These are phyloP conservation scores for Acholoe squamosa DNA, from an alignment of 2,888 invertebrate genomes.

Conservation along the genomic window DNA sequence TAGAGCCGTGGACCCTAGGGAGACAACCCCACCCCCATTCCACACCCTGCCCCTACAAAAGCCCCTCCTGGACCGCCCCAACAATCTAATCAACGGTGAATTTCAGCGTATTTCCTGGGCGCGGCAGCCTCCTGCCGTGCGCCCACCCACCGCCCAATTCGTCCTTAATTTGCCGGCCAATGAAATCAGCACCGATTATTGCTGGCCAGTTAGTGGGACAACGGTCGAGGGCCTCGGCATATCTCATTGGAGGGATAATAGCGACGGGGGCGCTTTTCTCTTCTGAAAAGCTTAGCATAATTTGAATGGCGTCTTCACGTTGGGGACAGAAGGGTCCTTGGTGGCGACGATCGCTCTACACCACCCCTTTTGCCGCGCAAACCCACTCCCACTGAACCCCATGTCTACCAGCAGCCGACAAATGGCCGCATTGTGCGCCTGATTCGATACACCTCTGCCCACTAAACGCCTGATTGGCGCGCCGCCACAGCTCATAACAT, in stretches of 20 bases:
- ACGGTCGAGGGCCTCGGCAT: slow-evolving; percentile 35
- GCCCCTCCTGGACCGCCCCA: neutral
- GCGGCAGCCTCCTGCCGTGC: neutral
- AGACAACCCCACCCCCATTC: neutral
- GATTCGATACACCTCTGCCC: slow-evolving; percentile 53
- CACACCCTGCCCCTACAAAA: neutral
- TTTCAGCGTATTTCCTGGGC: slow-evolving; percentile 28
- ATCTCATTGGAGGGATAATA: slow-evolving; percentile 48
- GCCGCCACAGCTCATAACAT: slow-evolving; percentile 49
- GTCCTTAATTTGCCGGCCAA: slow-evolving; percentile 43
- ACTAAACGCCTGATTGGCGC: slow-evolving; percentile 40
- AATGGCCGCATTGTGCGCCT: slow-evolving; percentile 44
- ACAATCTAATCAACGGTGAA: slow-evolving; percentile 57
- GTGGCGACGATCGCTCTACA: neutral
- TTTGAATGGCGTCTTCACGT: slow-evolving; percentile 15
- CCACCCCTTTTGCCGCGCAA: slow-evolving; percentile 6
- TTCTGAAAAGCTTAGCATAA: slow-evolving; percentile 24
- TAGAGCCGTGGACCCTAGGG: neutral
- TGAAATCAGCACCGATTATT: slow-evolving; percentile 51
- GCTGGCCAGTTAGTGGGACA: slow-evolving; percentile 58
- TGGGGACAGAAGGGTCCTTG: slow-evolving; percentile 4
- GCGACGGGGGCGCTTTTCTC: slow-evolving; percentile 4
- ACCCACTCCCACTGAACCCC: neutral
- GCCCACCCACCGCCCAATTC: slow-evolving; percentile 24
- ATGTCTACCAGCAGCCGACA: slow-evolving; percentile 44